A percentile compares a stretch with the other conserved stretches of the same genome.
Evolutionary conservation across 2,888 invertebrate genomes (phyloP).

Genomic region (Cataglyphis cursor): DNA sequence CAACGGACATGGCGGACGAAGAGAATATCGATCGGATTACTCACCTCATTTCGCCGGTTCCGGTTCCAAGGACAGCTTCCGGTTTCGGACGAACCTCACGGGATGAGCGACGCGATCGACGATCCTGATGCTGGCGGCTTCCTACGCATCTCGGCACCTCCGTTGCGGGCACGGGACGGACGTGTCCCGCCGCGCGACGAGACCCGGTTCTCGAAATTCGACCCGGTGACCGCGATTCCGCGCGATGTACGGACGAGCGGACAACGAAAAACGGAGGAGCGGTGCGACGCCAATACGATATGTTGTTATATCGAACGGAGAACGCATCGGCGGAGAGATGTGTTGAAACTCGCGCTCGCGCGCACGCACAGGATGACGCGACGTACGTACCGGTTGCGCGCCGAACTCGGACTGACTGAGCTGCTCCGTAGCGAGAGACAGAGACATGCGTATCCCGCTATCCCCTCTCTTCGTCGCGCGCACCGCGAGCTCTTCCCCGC

Average conservation of each 20-base stretch:
- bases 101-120: background rate
- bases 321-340: slow-evolving; percentile 6
- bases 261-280: background rate
- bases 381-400: slow-evolving; percentile 81
- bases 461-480: slow-evolving; percentile 61
- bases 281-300: background rate
- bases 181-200: slow-evolving; percentile 1
- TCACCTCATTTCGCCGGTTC: slow-evolving; percentile 53
- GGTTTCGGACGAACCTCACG: slow-evolving; percentile 5
- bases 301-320: background rate
- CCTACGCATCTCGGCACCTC: slow-evolving; percentile 29
- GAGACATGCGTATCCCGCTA: slow-evolving; percentile 74
- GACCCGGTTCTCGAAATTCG: slow-evolving; percentile 49
- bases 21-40: slow-evolving; percentile 48
- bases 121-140: background rate
- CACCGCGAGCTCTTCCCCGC: slow-evolving; percentile 57
- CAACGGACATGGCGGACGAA: background rate
- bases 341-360: slow-evolving; percentile 51
- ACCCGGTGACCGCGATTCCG: slow-evolving; percentile 67
- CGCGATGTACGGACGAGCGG: background rate
- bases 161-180: background rate
- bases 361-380: slow-evolving; percentile 58
- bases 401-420: slow-evolving; percentile 81
- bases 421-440: slow-evolving; percentile 68
- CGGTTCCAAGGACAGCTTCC: slow-evolving; percentile 44